These are phyloP conservation scores for Bradysia coprophila DNA, from an alignment of 1,140 invertebrate species.

Conservation along the genomic window DNA sequence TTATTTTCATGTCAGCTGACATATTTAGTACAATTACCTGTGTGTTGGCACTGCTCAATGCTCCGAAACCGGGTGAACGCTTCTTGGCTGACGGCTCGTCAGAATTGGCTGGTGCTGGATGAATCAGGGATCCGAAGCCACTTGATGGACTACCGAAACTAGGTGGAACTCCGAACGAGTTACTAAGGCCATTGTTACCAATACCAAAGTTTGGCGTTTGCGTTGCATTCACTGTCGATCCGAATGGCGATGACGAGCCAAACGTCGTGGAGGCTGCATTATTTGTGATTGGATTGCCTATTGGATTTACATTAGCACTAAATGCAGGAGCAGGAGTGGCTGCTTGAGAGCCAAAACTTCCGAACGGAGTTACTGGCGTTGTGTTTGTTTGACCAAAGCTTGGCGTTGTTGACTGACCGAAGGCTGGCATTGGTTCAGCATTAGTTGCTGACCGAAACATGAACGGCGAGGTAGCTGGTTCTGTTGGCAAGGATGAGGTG, in stretches of 20 bases:
- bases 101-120: not conserved
- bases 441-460: not conserved
- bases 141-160: not conserved
- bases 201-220: slow-evolving; percentile 1
- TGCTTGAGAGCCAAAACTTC: slow-evolving; percentile 7
- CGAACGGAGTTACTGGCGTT: slow-evolving; percentile 1
- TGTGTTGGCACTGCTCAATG: not conserved
- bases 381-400: not conserved
- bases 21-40: not conserved
- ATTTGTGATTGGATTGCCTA: not conserved
- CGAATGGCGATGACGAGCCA: not conserved
- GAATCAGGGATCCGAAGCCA: not conserved
- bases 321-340: slow-evolving; percentile 3
- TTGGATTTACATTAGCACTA: not conserved
- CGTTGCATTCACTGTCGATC: slow-evolving; percentile 3
- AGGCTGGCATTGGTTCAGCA: not conserved
- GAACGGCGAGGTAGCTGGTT: not conserved
- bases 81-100: not conserved
- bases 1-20: not conserved
- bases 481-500: slow-evolving; percentile 1
- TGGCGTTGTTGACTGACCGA: not conserved
- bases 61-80: not conserved
- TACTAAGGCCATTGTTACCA: not conserved
- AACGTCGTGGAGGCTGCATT: slow-evolving; percentile 9
- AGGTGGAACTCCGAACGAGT: not conserved